Base-by-base conservation (phyloP, 2,797 vertebrate genomes). In the Coregonus sp. region DNA sequence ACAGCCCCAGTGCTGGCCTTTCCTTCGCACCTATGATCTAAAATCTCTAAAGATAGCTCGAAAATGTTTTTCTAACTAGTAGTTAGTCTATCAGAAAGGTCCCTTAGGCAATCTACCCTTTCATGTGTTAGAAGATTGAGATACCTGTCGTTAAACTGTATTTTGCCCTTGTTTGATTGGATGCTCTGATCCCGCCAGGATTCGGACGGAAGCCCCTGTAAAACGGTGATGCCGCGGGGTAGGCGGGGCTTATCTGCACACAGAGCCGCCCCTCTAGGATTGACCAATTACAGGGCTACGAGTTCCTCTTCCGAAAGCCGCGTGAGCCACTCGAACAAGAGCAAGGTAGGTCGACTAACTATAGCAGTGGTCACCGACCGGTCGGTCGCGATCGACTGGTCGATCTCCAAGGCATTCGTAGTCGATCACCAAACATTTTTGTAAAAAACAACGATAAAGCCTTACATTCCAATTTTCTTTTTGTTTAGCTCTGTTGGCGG, bases 141-240 rank as follows among this genome's bases (percentile, higher is more conserved):
- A 47, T 47, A 47, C 40, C 40, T 47, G 16, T 63, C 11, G 20
- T 63, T n/a, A 63, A 47, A 29, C 5, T 63, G 5, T 63, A 63
- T 63, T 29, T 63, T 29, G 59, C 59, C 20, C n/a, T 1, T 29
- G 59, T 25, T 63, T 63, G 20, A 25, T 63, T 63, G 59, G 59
- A 25, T 63, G 59, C 20, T 9, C 59, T 63, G 59, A 63, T 29
- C 9, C 20, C 59, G 4, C 9, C 69, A 95, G 96, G 96, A 96
- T 92, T 97, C 95, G 54, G 96, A 97, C 65, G 95, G 95, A 70
- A 96, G 95, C 72, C 95, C 96, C 6, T 95, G 93, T 90, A 97
- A 96, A 92, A 94, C 95, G 29, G 93, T 92, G 16, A 11, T 96
- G 84, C 95, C 95, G 66, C 90, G 93, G 86, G 91, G 92, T 81